phyloP scores from a whole-genome alignment of 1,140 invertebrate genomes.

The Fopius arisanus region DNA sequence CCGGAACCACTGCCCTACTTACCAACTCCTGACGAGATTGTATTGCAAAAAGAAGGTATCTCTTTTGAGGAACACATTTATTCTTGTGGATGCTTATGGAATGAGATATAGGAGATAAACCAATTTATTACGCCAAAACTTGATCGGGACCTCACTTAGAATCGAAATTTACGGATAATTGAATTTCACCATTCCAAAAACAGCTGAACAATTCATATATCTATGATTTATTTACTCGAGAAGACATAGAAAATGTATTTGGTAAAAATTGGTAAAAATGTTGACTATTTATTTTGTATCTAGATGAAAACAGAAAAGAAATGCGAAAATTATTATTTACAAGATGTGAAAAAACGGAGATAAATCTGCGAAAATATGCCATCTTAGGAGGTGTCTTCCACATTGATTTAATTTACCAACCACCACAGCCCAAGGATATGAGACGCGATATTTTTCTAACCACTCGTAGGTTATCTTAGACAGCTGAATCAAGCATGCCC shows the following conservation, averaged over 20 bases:
- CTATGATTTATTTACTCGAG: too few species aligned
- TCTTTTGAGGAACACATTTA: constrained; percentile 19
- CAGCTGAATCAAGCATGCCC: background rate
- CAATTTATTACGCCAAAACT: too few species aligned
- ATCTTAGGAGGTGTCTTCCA: constrained; percentile 73
- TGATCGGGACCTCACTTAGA: too few species aligned
- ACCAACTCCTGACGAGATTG: constrained; percentile 48
- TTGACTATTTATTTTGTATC: constrained; percentile 19
- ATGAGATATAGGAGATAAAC: too few species aligned
- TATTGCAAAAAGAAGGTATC: constrained; percentile 45
- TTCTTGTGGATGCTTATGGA: background rate
- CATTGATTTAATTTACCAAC: constrained; percentile 72
- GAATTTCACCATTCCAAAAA: too few species aligned
- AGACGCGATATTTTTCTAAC: constrained; percentile 59
- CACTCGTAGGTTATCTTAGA: constrained; percentile 51
- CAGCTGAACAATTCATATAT: too few species aligned
- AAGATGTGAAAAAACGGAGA: constrained; percentile 62
- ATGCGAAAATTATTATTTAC: constrained; percentile 50
- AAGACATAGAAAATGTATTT: too few species aligned
- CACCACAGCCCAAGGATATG: constrained; percentile 70
- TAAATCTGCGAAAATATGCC: constrained; percentile 73
- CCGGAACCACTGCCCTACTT: constrained; percentile 45
- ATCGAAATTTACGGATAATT: too few species aligned
- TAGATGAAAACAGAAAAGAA: constrained; percentile 51
- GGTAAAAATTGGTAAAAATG: too few species aligned